Evolutionary conservation across 2,113 vertebrate genomes (phyloP).

Genomic region (Sylvia atricapilla): DNA sequence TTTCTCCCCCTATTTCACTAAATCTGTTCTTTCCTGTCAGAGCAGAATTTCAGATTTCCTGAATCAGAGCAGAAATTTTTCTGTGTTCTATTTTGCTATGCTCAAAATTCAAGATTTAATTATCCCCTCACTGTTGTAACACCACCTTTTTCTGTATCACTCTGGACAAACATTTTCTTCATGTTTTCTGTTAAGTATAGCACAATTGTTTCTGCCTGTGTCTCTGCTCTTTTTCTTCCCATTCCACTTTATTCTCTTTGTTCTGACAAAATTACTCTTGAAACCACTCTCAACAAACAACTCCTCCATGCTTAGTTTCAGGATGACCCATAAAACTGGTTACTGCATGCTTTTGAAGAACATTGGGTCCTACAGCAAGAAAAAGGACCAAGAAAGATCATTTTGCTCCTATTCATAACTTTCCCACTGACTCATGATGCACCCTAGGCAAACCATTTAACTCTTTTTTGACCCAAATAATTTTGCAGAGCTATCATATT

Average conservation of each 20-base stretch:
- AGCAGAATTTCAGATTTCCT: not conserved
- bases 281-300: not conserved
- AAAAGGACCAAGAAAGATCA: not conserved
- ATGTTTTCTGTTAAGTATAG: not conserved
- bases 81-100: not conserved
- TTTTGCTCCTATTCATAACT: not conserved
- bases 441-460: not conserved
- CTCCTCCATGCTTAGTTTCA: not conserved
- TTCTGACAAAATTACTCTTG: not conserved
- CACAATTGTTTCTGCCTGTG: not conserved
- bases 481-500: not conserved
- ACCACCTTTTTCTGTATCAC: not conserved
- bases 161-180: not conserved
- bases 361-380: not conserved
- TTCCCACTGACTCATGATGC: not conserved
- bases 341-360: not conserved
- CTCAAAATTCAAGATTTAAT: not conserved
- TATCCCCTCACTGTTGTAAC: not conserved
- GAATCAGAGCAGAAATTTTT: not conserved
- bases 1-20: not conserved
- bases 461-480: not conserved
- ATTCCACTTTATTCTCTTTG: not conserved
- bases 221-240: not conserved
- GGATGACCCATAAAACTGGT: not conserved
- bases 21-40: not conserved